phyloP scores from a whole-genome alignment of 2,797 vertebrate species.

The Hylomyscus alleni region DNA sequence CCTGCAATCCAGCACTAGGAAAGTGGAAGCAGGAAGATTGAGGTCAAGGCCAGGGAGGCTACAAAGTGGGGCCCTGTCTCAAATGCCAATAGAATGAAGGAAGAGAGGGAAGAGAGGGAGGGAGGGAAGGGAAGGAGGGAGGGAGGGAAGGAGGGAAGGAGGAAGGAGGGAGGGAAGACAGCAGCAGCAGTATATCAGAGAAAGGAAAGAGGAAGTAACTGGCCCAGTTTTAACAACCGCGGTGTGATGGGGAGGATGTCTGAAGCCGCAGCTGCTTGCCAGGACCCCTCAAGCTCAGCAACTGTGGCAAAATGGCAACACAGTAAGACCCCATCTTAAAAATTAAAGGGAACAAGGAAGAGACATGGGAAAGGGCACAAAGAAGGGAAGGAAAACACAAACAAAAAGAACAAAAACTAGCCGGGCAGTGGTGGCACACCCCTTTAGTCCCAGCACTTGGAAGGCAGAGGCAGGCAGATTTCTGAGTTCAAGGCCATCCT shows the following conservation, averaged over 20 bases:
- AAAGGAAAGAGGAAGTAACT: background rate
- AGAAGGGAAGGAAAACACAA: background rate
- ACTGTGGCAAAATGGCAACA: background rate
- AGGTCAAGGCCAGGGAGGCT: background rate
- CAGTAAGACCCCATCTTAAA: background rate
- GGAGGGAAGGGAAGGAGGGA: no score
- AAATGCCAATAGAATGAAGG: background rate
- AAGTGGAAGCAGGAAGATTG: background rate
- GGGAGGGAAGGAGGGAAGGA: background rate
- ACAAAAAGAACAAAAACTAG: background rate
- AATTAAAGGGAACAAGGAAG: background rate
- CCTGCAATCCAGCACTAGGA: background rate
- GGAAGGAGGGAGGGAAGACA: rapidly evolving
- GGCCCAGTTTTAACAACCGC: background rate
- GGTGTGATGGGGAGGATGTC: background rate
- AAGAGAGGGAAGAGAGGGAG: background rate
- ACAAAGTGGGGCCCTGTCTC: background rate
- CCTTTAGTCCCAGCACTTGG: no score
- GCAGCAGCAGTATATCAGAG: background rate
- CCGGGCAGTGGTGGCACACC: no score
- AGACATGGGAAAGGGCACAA: background rate
- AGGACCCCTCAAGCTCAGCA: background rate
- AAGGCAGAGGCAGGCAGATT: no score
- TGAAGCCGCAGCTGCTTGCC: background rate
- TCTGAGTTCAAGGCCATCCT: no score